These are phyloP conservation scores for Tethea ocularis DNA, from an alignment of 2,888 invertebrate species.

Conservation along the genomic window DNA sequence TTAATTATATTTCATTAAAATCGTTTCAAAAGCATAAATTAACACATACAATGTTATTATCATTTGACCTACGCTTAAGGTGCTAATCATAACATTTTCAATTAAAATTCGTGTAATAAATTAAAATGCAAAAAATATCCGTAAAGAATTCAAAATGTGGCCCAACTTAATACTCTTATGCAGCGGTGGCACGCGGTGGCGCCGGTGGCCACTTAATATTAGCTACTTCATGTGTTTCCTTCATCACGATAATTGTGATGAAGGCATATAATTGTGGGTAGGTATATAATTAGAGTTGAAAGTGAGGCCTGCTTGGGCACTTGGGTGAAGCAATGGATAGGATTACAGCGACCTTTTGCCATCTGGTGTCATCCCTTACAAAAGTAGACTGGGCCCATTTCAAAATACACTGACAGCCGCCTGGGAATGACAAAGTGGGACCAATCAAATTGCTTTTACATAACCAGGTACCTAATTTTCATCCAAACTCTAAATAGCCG, in stretches of 20 bases:
- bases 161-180: no score
- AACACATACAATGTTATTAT: no score
- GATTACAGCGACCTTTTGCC: conserved; percentile 4
- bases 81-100: no score
- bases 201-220: no score
- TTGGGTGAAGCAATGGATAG: background rate
- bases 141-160: no score
- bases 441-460: background rate
- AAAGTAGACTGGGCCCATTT: conserved; percentile 3
- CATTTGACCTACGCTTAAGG: no score
- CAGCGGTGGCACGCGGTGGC: no score
- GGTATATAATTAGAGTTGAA: background rate
- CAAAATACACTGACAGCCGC: background rate
- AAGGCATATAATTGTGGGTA: no score
- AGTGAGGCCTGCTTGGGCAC: background rate
- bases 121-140: no score
- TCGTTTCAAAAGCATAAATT: no score
- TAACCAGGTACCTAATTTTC: conserved; percentile 7
- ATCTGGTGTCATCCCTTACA: conserved; percentile 4
- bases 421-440: background rate
- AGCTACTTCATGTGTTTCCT: background rate
- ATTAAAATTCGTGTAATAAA: no score
- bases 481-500: background rate
- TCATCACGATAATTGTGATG: background rate
- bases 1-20: no score